Base-by-base conservation (phyloP, 2,888 invertebrate genomes). In the Drosophila kambysellisi region DNA sequence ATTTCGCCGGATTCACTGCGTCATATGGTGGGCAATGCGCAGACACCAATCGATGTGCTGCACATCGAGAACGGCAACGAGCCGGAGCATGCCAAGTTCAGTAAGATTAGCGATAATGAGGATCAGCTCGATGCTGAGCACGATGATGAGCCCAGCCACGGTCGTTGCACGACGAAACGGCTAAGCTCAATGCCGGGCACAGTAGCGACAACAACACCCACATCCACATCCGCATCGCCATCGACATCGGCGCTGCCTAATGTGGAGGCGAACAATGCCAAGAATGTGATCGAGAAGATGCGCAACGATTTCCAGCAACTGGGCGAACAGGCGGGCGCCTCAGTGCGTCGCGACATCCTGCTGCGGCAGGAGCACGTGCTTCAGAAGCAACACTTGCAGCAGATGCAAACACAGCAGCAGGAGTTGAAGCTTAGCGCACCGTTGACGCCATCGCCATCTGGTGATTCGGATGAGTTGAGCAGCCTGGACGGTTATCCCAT, bases 401-500 rank as follows among this genome's bases (percentile, higher is more conserved):
- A 75, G 39, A 35, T 39, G 15, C 61, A 58, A 39, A 8, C 57
- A 33, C 64, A 70, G 15, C 46, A 46, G 1, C 68, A 71, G 8
- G 67, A 71, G 2, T 29, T 59, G 2, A 77, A 74, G 46, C 61
- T 37, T 1, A 77, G 33, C 76, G 63, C 51, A 41, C 80, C 59
- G 57, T 66, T 39, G 46, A 80, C 82, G 7, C 77, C 78, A 12
- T 79, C 82, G 15, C 79, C 76, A 11, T 89, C 88, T 1, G 90
- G 80, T 2, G 93, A 93, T 79, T 93, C 93, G 0, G 93, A 93
- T 85, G 93, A 93, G 46, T 74, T 92, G 35, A 93, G 92, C 71
- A 93, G 93, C 63, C 76, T 92, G 30, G 93, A 93, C 73, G 90
- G 91, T 46, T 92, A 92, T 88, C 91, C 92, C 39, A 82, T 92